Percentiles rank a stretch among this genome's conserved stretches.
phyloP scores from a whole-genome alignment of 1,140 invertebrate species.

The Drosophila bocqueti region DNA sequence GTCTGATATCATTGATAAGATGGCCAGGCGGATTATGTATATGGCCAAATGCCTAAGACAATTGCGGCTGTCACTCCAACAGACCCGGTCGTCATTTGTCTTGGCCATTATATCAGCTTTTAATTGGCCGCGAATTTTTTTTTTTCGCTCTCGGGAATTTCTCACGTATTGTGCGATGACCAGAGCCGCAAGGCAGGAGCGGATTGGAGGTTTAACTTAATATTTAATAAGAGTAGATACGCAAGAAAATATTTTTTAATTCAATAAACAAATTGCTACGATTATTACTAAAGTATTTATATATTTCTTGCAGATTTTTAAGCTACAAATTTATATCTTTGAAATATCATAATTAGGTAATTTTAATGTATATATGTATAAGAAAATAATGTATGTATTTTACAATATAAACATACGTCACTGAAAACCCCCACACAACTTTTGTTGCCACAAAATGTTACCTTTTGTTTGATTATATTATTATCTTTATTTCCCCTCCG shows the following conservation, averaged over 20 bases:
- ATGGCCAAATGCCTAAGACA: slow-evolving; percentile 37
- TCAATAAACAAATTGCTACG: background rate
- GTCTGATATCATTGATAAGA: slow-evolving; percentile 72
- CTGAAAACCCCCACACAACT: background rate
- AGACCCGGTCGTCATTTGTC: slow-evolving; percentile 66
- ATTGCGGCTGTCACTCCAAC: slow-evolving; percentile 56
- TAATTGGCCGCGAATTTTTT: slow-evolving; percentile 62
- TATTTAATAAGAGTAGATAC: background rate
- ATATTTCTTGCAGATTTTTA: too few relatives aligned
- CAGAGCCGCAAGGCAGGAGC: slow-evolving; percentile 1
- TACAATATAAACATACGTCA: background rate
- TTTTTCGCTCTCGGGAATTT: slow-evolving; percentile 36
- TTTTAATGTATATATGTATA: background rate
- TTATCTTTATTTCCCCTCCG: background rate
- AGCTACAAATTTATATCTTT: too few relatives aligned
- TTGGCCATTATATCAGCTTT: slow-evolving; percentile 63
- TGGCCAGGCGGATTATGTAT: slow-evolving; percentile 38
- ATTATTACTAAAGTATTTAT: too few relatives aligned
- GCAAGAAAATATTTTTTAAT: background rate
- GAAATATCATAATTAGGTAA: background rate
- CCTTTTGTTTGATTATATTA: background rate
- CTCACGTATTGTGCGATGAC: slow-evolving; percentile 56
- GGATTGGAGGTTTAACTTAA: background rate
- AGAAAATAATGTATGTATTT: background rate
- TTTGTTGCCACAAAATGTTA: background rate